Percentiles rank a stretch among this genome's conserved stretches.
phyloP scores from a whole-genome alignment of 2,113 vertebrate species.

The Desmodus rotundus region DNA sequence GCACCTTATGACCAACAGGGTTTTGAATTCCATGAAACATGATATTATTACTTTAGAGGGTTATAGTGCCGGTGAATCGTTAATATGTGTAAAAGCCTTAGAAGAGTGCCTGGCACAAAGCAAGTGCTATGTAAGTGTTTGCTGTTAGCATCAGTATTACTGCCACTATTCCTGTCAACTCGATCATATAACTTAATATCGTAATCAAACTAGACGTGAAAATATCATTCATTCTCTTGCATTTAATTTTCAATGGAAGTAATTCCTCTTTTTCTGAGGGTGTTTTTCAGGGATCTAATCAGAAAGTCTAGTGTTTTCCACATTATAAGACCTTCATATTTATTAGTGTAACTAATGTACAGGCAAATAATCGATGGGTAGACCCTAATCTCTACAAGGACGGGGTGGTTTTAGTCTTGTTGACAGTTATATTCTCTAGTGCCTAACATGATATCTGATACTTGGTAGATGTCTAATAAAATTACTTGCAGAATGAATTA shows the following conservation, averaged over 20 bases:
- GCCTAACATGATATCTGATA: background rate
- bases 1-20: background rate
- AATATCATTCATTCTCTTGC: background rate
- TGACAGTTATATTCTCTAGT: background rate
- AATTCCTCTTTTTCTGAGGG: background rate
- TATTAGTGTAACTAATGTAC: background rate
- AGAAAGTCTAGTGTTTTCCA: background rate
- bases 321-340: background rate
- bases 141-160: background rate
- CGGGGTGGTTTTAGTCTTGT: background rate
- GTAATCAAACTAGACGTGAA: background rate
- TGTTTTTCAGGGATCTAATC: background rate
- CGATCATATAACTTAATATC: background rate
- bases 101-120: background rate
- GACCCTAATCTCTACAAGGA: background rate
- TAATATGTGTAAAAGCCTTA: background rate
- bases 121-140: background rate
- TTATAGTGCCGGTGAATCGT: background rate
- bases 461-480: slow-evolving; percentile 25
- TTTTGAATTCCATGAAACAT: background rate
- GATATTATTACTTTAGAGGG: background rate
- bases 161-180: background rate
- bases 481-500: background rate
- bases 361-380: background rate
- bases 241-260: background rate